Base-by-base conservation (phyloP, 2,113 vertebrate species). In the Elgaria multicarinata region DNA sequence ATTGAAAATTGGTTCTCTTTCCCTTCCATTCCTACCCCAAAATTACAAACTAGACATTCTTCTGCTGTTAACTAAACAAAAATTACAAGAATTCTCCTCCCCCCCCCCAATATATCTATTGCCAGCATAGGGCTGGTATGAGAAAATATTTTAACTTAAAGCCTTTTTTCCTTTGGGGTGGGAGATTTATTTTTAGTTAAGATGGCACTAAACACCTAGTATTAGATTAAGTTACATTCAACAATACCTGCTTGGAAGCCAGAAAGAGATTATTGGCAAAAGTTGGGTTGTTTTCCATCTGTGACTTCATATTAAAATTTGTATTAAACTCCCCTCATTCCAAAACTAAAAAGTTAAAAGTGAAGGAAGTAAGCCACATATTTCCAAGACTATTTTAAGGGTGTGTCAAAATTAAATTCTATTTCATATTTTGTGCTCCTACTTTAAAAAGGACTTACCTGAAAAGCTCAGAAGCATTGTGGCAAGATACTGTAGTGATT, bases 381-480 rank as follows among this genome's bases (percentile, higher is more conserved):
- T 89, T 85, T 85, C 85, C 72, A 64, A 31, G 94, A 74, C 69
- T 92, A 85, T 92, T 94, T 86, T 44, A 76, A 66, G 69, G 72
- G 10, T 62, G 83, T 39, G 86, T 86, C 66, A 90, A 75, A 90
- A 91, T 74, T 87, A 84, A 86, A 87, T 83, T 46, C 36, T 5
- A 58, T 92, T 90, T 93, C 93, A 90, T 92, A 92, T 93, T 95
- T 87, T 86, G 76, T 89, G 89, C 93, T 94, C 94, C 93, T 94
- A 93, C 75, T 87, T 95, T 92, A 62, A 89, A 74, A 91, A 93
- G 92, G 92, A 97, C 97, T 97, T 97, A 97, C 97, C 97, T 97
- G 97, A 95, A 93, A 80, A 93, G 90, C 82, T 91, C 64, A 88
- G 50, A 90, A 93, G 86, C 80, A 92, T 80, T 93, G 87, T 90